phyloP scores from a whole-genome alignment of 2,888 invertebrate species.

The Tryphoninae sp. region DNA sequence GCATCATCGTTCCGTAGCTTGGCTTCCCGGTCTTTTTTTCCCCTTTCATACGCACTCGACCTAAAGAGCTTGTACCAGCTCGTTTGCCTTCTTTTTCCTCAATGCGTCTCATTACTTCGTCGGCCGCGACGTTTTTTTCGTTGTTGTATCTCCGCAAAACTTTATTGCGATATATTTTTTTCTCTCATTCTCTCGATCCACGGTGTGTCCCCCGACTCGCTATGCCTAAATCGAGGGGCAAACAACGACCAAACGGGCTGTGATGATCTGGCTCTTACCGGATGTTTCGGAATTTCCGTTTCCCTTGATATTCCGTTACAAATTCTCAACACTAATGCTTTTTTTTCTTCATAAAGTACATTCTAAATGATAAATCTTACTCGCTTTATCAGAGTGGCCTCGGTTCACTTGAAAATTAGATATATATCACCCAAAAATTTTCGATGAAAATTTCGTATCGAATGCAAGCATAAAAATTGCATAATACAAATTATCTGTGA shows the following conservation, averaged over 20 bases:
- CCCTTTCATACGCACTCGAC: slow-evolving; percentile 10
- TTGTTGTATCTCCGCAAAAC: not conserved
- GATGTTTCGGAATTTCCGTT: not conserved
- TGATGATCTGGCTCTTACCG: not conserved
- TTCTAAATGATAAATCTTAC: not conserved
- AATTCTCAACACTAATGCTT: not conserved
- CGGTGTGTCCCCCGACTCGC: not conserved
- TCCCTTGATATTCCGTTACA: not conserved
- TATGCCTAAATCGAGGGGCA: not conserved
- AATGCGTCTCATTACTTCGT: not conserved
- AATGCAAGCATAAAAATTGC: not conserved
- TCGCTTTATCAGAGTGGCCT: not conserved
- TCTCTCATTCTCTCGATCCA: not conserved
- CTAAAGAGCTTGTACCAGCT: not conserved
- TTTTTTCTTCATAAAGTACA: not conserved
- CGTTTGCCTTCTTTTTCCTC: not conserved
- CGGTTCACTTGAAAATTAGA: not conserved
- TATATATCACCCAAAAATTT: no score
- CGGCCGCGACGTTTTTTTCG: not conserved
- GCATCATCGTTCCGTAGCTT: slow-evolving; percentile 51
- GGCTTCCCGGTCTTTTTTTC: slow-evolving; percentile 66
- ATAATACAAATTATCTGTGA: not conserved
- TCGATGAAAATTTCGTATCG: not conserved
- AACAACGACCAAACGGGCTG: not conserved
- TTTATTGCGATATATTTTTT: slow-evolving; percentile 31